phyloP scores from a whole-genome alignment of 2,888 invertebrate genomes.

The Steinernema carpocapsae region DNA sequence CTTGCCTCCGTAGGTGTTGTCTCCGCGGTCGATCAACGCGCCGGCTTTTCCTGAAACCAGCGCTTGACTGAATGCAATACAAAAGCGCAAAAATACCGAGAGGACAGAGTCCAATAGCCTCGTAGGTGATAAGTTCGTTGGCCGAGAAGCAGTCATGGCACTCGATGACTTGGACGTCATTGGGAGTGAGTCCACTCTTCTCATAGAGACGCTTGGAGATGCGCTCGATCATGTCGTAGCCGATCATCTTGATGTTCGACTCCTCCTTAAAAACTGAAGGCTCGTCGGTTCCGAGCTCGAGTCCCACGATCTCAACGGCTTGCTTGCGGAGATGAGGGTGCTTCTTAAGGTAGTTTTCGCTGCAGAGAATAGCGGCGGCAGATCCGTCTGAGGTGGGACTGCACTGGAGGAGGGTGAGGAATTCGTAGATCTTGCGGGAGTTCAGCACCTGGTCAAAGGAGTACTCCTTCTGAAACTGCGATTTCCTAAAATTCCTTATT shows the following conservation, averaged over 20 bases:
- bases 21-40: constrained; percentile 87
- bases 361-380: constrained; percentile 88
- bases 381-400: constrained; percentile 97
- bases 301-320: constrained; percentile 92
- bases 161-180: constrained; percentile 76
- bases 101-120: constrained; percentile 87
- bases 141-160: constrained; percentile 97
- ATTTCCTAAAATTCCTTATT: constrained; percentile 75
- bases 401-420: constrained; percentile 93
- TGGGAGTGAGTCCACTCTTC: constrained; percentile 75
- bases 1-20: constrained; percentile 96
- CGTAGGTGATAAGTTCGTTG: constrained; percentile 95
- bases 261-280: constrained; percentile 82
- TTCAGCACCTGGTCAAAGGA: constrained; percentile 86
- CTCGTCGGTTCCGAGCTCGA: constrained; percentile 94
- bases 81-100: constrained; percentile 68
- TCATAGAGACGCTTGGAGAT: constrained; percentile 78
- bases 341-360: constrained; percentile 83
- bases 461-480: constrained; percentile 91
- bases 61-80: too few relatives aligned
- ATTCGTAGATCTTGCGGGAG: constrained; percentile 86
- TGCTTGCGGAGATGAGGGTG: constrained; percentile 80
- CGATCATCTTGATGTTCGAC: constrained; percentile 77
- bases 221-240: constrained; percentile 65
- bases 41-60: constrained; percentile 87